Evolutionary conservation across 2,888 invertebrate species (phyloP).

Genomic region (Noctua janthina): DNA sequence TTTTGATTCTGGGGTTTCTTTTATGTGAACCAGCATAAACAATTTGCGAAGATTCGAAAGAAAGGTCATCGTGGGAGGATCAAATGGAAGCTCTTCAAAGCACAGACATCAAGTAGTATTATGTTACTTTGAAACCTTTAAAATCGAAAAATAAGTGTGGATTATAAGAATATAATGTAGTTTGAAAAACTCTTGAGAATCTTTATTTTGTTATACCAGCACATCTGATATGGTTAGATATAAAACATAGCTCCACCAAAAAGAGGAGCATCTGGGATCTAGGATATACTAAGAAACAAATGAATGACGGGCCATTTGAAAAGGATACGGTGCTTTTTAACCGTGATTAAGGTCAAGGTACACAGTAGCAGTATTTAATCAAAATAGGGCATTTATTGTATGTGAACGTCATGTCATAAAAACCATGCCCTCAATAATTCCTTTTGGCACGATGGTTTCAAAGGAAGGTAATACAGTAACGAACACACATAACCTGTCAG

Average conservation of each 20-base stretch:
- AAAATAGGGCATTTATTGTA: background rate
- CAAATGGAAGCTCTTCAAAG: slow-evolving; percentile 14
- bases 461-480: slow-evolving; percentile 16
- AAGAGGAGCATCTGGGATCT: background rate
- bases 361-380: background rate
- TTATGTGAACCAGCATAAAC: background rate
- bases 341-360: background rate
- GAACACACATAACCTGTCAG: slow-evolving; percentile 30
- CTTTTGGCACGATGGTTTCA: background rate
- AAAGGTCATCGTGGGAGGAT: slow-evolving; percentile 17
- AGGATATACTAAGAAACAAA: background rate
- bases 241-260: background rate
- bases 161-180: background rate
- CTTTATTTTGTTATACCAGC: background rate
- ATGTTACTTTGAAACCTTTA: slow-evolving; percentile 1
- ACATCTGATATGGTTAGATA: background rate
- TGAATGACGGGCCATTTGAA: background rate
- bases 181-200: background rate
- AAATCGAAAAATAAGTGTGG: background rate
- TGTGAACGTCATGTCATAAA: background rate
- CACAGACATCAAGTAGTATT: slow-evolving; percentile 4
- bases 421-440: background rate
- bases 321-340: background rate
- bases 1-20: slow-evolving; percentile 10
- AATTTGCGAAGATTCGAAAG: slow-evolving; percentile 8